Evolutionary conservation across 2,113 vertebrate genomes (phyloP), one percentile per base, ranked within the genome.

Genomic region (Scomber scombrus): DNA sequence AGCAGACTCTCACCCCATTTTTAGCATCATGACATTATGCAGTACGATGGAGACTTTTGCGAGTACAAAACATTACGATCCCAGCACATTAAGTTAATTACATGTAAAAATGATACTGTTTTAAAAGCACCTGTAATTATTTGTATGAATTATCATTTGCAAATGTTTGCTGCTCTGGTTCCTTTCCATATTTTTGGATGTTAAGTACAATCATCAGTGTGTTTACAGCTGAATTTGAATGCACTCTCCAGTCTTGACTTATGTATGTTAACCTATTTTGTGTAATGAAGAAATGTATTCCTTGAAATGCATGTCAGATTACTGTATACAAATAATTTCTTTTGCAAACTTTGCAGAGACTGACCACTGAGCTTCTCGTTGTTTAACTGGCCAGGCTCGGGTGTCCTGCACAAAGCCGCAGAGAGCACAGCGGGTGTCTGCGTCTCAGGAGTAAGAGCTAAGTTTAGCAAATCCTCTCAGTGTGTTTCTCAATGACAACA

Each of bases 401-500:
- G 80, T 86, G 89, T 86, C 80, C 84, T 80, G 81, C 77, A 74
- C 85, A 90, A 89, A 89, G 85, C 86, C 18, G 75, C 26, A 12
- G 82, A 43, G 74, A 86, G 83, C 74, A 73, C 77, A 80, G 84
- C 71, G 64, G 75, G 76, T 51, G 89, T 89, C 86, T 85, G 85
- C 34, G 52, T 87, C 89, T 89, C 89, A 93, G 86, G 88, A 90
- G 88, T 90, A 87, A 89, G 87, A 80, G 91, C 91, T 93, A 92
- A 91, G 81, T 92, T 92, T 92, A 90, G 91, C 79, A 91, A 94
- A 94, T 94, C 93, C 93, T 93, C 91, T 91, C 85, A 91, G 85
- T 64, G 90, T 85, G 89, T 87, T 89, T 86, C 80, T 93, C 86
- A 90, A 87, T 92, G 93, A 91, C 91, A 85, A 91, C 88, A 93